Evolutionary conservation across 2,113 vertebrate species (phyloP).

Genomic region (Oreochromis niloticus): DNA sequence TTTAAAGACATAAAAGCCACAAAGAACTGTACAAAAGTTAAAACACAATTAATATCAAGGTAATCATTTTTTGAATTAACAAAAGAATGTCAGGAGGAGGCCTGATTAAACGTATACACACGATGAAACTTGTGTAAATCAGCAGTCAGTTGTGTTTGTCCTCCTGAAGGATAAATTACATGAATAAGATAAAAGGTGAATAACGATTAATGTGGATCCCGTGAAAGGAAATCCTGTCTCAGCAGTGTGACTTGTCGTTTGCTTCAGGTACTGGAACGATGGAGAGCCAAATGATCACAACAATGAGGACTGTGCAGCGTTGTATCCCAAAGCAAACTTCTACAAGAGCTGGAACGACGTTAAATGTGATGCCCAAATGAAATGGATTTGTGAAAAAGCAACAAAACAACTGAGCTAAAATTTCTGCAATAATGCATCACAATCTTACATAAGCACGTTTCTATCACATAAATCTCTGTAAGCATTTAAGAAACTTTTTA

Average conservation of each 20-base stretch:
- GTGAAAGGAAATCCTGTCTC: neutral
- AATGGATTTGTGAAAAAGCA: slow-evolving; percentile 63
- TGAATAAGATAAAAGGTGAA: neutral
- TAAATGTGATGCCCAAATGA: neutral
- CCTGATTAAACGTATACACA: neutral
- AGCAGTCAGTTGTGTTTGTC: neutral
- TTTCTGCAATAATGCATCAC: rapidly evolving
- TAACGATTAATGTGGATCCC: neutral
- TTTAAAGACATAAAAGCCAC: neutral
- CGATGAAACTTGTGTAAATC: neutral
- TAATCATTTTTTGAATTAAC: neutral
- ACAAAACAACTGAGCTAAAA: neutral
- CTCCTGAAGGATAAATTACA: neutral
- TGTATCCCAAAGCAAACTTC: neutral
- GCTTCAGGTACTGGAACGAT: slow-evolving; percentile 48
- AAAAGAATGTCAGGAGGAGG: neutral
- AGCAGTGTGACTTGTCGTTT: neutral
- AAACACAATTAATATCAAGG: neutral
- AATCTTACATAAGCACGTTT: neutral
- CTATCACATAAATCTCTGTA: neutral
- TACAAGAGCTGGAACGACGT: slow-evolving; percentile 47
- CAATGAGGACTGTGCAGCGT: slow-evolving; percentile 30
- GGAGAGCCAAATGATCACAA: slow-evolving; percentile 31
- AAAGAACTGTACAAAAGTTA: neutral
- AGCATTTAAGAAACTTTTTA: neutral